Percentiles rank a stretch among this genome's conserved stretches.
Evolutionary conservation across 2,113 vertebrate genomes (phyloP).

Genomic region (Columba livia): DNA sequence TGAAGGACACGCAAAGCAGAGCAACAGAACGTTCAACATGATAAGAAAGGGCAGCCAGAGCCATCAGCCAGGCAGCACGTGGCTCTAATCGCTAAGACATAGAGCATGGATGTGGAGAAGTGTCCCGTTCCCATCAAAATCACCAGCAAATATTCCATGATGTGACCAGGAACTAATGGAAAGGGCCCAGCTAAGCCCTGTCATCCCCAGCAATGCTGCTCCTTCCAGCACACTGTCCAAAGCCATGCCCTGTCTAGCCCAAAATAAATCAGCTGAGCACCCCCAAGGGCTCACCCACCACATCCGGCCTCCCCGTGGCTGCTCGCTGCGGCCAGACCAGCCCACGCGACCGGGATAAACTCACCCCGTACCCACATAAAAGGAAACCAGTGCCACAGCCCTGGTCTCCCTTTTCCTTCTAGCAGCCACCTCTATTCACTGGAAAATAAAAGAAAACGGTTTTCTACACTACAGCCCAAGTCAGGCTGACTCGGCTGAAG

Average conservation of each 20-base stretch:
- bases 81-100: background rate
- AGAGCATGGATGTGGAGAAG: background rate
- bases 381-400: background rate
- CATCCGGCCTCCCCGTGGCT: background rate
- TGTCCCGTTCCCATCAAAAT: rapidly evolving
- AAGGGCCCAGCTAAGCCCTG: rapidly evolving
- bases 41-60: background rate
- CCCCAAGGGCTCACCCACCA: background rate
- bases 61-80: background rate
- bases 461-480: background rate
- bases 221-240: background rate
- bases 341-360: rapidly evolving
- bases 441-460: background rate
- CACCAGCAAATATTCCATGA: background rate
- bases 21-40: background rate
- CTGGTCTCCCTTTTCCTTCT: background rate
- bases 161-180: background rate
- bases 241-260: background rate
- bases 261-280: background rate
- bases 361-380: rapidly evolving
- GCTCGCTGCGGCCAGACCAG: background rate
- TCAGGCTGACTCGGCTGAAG: background rate
- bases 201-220: background rate
- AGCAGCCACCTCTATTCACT: background rate
- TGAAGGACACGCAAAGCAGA: background rate